phyloP scores from a whole-genome alignment of 2,888 invertebrate genomes.

The Colostygia pectinataria region DNA sequence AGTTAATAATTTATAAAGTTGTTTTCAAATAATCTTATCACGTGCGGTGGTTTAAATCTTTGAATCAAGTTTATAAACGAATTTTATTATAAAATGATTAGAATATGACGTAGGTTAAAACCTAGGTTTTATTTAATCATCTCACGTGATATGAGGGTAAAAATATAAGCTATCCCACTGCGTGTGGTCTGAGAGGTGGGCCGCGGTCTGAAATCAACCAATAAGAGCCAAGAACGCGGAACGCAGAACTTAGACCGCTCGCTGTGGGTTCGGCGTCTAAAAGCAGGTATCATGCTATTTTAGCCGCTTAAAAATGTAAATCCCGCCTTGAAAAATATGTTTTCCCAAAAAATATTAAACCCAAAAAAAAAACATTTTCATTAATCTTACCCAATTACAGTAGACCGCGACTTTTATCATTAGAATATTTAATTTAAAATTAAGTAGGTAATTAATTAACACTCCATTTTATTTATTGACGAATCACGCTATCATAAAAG shows the following conservation, averaged over 20 bases:
- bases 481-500: neutral
- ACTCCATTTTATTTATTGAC: slow-evolving; percentile 21
- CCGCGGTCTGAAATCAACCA: too few species aligned
- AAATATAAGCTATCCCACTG: too few species aligned
- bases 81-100: neutral
- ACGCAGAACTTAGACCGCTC: too few species aligned
- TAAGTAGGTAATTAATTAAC: slow-evolving; percentile 27
- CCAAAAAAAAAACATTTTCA: slow-evolving; percentile 27
- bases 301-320: slow-evolving; percentile 12
- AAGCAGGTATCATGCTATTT: slow-evolving; percentile 10
- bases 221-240: too few species aligned
- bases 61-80: neutral
- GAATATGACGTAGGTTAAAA: too few species aligned
- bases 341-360: slow-evolving; percentile 13
- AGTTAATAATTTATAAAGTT: slow-evolving; percentile 7
- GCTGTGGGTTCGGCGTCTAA: too few species aligned
- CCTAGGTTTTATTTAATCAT: neutral
- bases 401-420: slow-evolving; percentile 26
- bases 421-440: slow-evolving; percentile 15
- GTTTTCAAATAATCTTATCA: slow-evolving; percentile 1
- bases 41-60: neutral
- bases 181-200: too few species aligned
- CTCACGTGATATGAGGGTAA: neutral
- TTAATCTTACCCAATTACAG: slow-evolving; percentile 29
- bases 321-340: slow-evolving; percentile 19